Percentiles rank a stretch among this genome's conserved stretches.
These are phyloP conservation scores for Nettapus auritus DNA, from an alignment of 2,113 vertebrate genomes.

Conservation along the genomic window DNA sequence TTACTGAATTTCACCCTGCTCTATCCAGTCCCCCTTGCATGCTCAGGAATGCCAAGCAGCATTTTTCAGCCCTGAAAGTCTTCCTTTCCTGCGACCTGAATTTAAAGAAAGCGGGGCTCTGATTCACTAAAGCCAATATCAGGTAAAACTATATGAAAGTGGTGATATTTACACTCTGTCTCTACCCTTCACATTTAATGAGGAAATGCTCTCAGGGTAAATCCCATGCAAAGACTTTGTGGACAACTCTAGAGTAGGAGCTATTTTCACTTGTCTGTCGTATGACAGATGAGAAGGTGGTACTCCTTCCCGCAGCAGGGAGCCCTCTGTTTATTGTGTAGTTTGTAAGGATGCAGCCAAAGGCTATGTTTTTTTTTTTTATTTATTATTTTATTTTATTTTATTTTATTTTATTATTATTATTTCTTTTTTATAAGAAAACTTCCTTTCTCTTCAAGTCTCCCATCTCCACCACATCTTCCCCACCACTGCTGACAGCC, in stretches of 20 bases:
- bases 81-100: not conserved
- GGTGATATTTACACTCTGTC: slow-evolving; percentile 49
- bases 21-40: not conserved
- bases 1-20: not conserved
- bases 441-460: not conserved
- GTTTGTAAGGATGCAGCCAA: slow-evolving; percentile 24
- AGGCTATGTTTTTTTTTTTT: not conserved
- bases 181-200: slow-evolving; percentile 73
- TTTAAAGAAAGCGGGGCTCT: not conserved
- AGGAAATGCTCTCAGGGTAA: slow-evolving; percentile 46
- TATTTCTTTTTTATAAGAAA: not conserved
- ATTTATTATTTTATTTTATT: too few relatives aligned
- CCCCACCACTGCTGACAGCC: not conserved
- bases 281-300: slow-evolving; percentile 9
- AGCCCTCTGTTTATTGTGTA: slow-evolving; percentile 10
- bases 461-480: not conserved
- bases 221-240: slow-evolving; percentile 57
- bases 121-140: not conserved
- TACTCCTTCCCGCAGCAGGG: not conserved
- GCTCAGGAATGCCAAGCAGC: not conserved
- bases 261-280: slow-evolving; percentile 9
- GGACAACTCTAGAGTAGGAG: not conserved
- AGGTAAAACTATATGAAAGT: not conserved
- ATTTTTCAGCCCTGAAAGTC: not conserved
- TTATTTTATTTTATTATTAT: too few relatives aligned